Evolutionary conservation across 2,113 vertebrate genomes (phyloP), one percentile per base, ranked within the genome.

Genomic region (Xiphorhynchus elegans): DNA sequence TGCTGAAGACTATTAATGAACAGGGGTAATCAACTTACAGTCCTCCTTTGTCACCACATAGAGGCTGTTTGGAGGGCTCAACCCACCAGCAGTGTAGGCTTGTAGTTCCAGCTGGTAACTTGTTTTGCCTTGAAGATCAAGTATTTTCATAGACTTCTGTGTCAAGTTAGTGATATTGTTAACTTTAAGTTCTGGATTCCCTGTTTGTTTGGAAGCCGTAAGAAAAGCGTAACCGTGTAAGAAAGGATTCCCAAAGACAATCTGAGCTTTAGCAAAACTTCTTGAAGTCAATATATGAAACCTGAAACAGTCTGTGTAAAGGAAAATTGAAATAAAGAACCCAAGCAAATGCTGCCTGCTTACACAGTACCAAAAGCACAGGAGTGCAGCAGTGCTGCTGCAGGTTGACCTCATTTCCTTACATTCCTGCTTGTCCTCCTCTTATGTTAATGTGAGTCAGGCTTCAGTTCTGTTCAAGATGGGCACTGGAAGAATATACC

Each of bases 31-130:
- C 21, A 68, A 97, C 98, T 98, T 96, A 98, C 98, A 97, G 59
- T 98, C 98, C 40, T 98, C 98, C 89, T 98, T 98, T 24, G 98
- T 98, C 89, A 98, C 97, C 75, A 98, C 98, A 28, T 97, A 98
- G 68, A 98, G 97, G 72, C 94, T 97, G 58, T 96, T 98, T 40
- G 96, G 95, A 33, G 98, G 98, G 78, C 98, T 98, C 83, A 97
- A 69, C 4, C 98, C 98, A 44, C 96, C 98, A 56, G 94, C 91
- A 0, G 98, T 98, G 37, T 98, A 98, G 73, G 98, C 98, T 46
- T 88, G 96, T 11, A 98, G 73, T 19, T 97, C 98, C 80, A 98
- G 88, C 3, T 97, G 98, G 90, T 98, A 98, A 83, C 98, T 98
- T 2, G 98, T 98, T 95, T 97, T 98, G n/a, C 98, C 97, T 73